Percentiles rank a stretch among this genome's conserved stretches.
These are phyloP conservation scores for Pheucticus melanocephalus DNA, from an alignment of 2,113 vertebrate species.

Conservation along the genomic window DNA sequence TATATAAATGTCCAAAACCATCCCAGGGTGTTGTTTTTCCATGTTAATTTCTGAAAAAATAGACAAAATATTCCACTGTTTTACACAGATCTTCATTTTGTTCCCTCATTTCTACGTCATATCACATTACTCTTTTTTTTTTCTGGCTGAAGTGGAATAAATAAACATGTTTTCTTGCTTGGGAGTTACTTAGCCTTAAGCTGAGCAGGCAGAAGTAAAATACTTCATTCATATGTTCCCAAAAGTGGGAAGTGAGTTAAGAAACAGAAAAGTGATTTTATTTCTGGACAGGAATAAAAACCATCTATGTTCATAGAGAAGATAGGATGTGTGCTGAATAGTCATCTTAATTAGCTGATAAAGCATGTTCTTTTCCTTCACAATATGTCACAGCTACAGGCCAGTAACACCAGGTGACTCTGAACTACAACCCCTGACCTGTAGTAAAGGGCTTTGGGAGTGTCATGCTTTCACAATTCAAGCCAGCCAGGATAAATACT, in stretches of 20 bases:
- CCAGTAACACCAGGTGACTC: not conserved
- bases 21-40: not conserved
- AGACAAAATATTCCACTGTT: not conserved
- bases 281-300: not conserved
- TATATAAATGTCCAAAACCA: not conserved
- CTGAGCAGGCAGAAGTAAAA: not conserved
- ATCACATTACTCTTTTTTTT: not conserved
- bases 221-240: not conserved
- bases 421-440: not conserved
- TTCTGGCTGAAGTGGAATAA: not conserved
- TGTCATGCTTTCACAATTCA: not conserved
- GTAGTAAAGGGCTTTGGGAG: not conserved
- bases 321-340: not conserved
- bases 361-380: not conserved
- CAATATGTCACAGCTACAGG: not conserved
- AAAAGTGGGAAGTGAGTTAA: not conserved
- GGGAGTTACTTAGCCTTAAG: not conserved
- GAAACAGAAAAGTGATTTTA: not conserved
- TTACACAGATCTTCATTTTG: not conserved
- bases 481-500: not conserved
- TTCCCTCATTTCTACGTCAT: not conserved
- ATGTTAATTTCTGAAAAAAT: not conserved
- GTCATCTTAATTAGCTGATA: not conserved
- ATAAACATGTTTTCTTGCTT: not conserved
- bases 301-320: not conserved